phyloP scores from a whole-genome alignment of 2,797 vertebrate species.

The Pantherophis alleghaniensis region DNA sequence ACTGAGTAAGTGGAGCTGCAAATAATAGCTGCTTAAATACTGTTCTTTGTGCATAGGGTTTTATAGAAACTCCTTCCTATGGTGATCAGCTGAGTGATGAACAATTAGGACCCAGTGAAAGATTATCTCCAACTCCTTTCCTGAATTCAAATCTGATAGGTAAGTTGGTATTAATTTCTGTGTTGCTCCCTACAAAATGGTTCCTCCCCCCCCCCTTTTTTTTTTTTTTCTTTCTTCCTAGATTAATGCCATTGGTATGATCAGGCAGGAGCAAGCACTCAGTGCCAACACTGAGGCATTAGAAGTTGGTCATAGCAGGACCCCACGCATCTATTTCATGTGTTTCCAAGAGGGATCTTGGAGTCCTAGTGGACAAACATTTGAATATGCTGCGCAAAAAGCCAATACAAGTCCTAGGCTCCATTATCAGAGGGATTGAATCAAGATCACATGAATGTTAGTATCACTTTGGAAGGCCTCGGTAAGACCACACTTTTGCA shows the following conservation, averaged over 20 bases:
- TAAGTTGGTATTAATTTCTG: slow-evolving; percentile 88
- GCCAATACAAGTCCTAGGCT: background rate
- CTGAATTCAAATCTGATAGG: slow-evolving; percentile 97
- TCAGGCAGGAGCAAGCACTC: background rate
- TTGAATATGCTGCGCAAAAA: background rate
- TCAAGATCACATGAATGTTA: background rate
- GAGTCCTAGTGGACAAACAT: background rate
- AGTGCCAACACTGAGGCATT: background rate
- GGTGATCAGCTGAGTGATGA: slow-evolving; percentile 97
- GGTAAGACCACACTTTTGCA: background rate
- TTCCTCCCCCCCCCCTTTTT: slow-evolving; percentile 56
- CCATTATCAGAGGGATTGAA: background rate
- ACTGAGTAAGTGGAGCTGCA: slow-evolving; percentile 81
- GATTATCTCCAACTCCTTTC: slow-evolving; percentile 98
- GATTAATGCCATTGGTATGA: slow-evolving; percentile 2
- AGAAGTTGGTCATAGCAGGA: background rate
- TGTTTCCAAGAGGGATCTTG: background rate
- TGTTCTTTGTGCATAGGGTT: slow-evolving; percentile 88
- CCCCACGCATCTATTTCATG: background rate
- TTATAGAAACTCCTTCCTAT: slow-evolving; percentile 97
- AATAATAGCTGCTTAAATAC: slow-evolving; percentile 89
- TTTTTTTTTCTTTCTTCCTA: slow-evolving; percentile 47
- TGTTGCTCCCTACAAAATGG: slow-evolving; percentile 71
- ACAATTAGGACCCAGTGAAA: slow-evolving; percentile 97
- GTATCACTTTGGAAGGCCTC: background rate